These are phyloP conservation scores for Drosophila pruinosa DNA, from an alignment of 1,140 invertebrate genomes.

Conservation along the genomic window DNA sequence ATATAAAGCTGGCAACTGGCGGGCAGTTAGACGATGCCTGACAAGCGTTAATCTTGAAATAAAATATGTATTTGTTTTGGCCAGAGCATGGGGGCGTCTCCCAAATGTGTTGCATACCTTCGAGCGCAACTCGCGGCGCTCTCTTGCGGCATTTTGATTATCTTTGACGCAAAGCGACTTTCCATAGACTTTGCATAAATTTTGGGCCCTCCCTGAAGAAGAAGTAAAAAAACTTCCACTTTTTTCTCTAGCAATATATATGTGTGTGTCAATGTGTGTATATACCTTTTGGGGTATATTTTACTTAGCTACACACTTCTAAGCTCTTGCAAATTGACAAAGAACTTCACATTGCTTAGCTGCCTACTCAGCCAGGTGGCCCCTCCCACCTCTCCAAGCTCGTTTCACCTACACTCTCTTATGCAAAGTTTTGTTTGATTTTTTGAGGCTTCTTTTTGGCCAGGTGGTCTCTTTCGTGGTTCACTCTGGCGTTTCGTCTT, in stretches of 20 bases:
- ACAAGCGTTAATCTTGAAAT: constrained; percentile 79
- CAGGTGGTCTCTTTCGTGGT: constrained; percentile 40
- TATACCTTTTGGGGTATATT: constrained; percentile 58
- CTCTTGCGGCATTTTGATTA: constrained; percentile 57
- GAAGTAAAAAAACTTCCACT: constrained; percentile 20
- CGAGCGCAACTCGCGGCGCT: constrained; percentile 43
- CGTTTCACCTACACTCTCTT: not conserved
- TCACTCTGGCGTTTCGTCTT: constrained; percentile 20
- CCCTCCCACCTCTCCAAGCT: not conserved
- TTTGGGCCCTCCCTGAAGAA: constrained; percentile 25
- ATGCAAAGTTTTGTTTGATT: constrained; percentile 40
- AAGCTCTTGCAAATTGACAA: constrained; percentile 77
- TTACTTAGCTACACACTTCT: constrained; percentile 65
- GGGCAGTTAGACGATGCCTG: constrained; percentile 33
- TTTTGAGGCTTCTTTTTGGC: constrained; percentile 69
- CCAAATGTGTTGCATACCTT: constrained; percentile 67
- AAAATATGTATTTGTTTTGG: constrained; percentile 70
- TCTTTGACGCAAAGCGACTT: constrained; percentile 71
- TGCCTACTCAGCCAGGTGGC: not conserved
- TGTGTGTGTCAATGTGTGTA: constrained; percentile 11
- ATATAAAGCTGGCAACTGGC: not conserved
- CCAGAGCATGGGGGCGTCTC: not conserved
- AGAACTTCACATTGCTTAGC: constrained; percentile 57
- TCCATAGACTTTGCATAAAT: constrained; percentile 79
- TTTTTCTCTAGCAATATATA: not conserved